phyloP scores from a whole-genome alignment of 2,888 invertebrate genomes.

The Nymphalis urticae region DNA sequence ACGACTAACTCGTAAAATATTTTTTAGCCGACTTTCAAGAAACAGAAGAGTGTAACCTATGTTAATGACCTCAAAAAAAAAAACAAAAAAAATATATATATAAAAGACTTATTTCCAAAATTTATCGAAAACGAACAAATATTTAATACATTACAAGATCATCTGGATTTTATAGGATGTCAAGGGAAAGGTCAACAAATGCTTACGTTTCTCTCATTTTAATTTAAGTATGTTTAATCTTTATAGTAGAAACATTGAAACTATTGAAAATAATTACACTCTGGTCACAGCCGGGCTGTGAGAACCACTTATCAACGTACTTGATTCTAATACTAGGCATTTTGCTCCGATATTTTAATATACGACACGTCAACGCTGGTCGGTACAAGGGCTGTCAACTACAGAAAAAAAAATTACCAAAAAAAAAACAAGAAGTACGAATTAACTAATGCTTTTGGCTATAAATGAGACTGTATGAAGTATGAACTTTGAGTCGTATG shows the following conservation, averaged over 20 bases:
- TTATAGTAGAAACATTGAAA: constrained; percentile 25
- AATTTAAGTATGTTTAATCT: constrained; percentile 24
- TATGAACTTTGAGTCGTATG: no score
- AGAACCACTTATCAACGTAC: constrained; percentile 32
- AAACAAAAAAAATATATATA: no score
- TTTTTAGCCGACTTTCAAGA: no score
- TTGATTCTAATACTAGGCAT: constrained; percentile 27
- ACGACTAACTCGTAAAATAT: no score
- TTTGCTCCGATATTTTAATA: constrained; percentile 22
- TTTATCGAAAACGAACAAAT: not conserved
- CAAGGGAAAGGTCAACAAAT: constrained; percentile 15
- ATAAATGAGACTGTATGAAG: no score
- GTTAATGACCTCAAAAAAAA: no score
- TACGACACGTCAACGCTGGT: constrained; percentile 3
- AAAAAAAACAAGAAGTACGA: no score
- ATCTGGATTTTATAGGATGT: constrained; percentile 9
- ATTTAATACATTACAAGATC: not conserved
- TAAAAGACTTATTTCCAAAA: no score
- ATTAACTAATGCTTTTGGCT: no score
- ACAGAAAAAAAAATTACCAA: not conserved
- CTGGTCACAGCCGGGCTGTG: constrained; percentile 32
- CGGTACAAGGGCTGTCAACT: not conserved
- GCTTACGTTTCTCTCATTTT: constrained; percentile 14
- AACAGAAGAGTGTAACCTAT: no score
- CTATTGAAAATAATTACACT: constrained; percentile 28